Base-by-base conservation (phyloP, 2,888 invertebrate species). In the Dryadula phaetusa region DNA sequence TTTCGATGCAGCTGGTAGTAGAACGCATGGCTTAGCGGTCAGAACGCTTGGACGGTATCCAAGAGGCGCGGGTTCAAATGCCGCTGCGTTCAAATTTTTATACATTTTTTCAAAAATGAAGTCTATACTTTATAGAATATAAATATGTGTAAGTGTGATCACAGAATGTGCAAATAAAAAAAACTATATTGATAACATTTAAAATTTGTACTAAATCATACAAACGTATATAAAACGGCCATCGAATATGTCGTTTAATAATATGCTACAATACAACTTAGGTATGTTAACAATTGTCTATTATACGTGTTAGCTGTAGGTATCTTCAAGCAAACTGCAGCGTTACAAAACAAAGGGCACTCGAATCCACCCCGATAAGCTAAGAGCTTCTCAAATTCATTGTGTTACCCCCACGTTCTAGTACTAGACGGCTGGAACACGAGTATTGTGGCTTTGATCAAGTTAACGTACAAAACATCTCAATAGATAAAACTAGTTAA, bases 381-480 rank as follows among this genome's bases (percentile, higher is more conserved):
- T 63, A 72, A 69, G 68, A 69, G 68, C 60, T 73, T 67, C 66
- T 66, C 46, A 61, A 70, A 71, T 64, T 56, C 47, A 58, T 64
- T 58, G 64, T 47, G 56, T 56, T 64, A 40, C 25, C 60, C 28
- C 28, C 44, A 44, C 60, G 16, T 25, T 34, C 14, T 40, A 25
- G 28, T 28, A 52, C 28, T 32, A 32, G 52, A 18, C 25, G 7
- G 7, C 60, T 60, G 42, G 14, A 18, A 32, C 16, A 18, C 28
- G 28, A 18, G 44, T 44, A 28, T 44, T 44, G 16, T 42, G 60
- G 60, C 25, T 60, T 60, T 60, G 44, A 14, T 60, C 60, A 44
- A 60, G 44, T 60, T 60, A 44, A 28, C 60, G 44, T 60, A 32
- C 44, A 22, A 34, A 34, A 56, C 40, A 40, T 40, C 42, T 60